Base-by-base conservation (phyloP, 2,888 invertebrate genomes). In the Molorchus minor region DNA sequence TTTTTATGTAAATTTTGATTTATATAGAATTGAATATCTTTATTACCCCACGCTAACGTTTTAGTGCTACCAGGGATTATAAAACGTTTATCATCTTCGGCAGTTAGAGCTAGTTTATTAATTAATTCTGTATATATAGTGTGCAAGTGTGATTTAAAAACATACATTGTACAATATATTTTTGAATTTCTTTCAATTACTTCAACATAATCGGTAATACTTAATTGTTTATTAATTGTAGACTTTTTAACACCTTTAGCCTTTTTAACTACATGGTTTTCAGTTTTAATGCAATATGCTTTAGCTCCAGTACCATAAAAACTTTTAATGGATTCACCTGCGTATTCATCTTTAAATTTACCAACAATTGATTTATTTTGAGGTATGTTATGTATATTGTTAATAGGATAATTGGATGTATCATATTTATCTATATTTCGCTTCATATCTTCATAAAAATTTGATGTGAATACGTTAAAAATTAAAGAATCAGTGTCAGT, bases 401-500 rank as follows among this genome's bases (percentile, higher is more conserved):
- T 21, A 8, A 13, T 1, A 30, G 43, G 16, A 52, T 56, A 56
- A 35, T 61, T 61, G 5, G 56, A 61, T 8, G 54, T 57, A 13
- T 57, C 49, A 30, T 49, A 61, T 33, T 36, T 38, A 20, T 53
- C 16, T 33, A 43, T 30, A 29, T 46, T 56, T 35, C 19, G 7
- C n/a, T 45, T 54, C 8, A 44, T 33, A 29, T 60, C 55, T 4
- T 46, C 19, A 38, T 57, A 57, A 35, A 61, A 61, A 45, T 57
- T 49, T 5, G 29, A 19, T 25, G 53, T 61, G 16, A 30, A 15
- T 20, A 56, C 16, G 16, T 60, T 33, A 29, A 60, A 60, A 56
- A 60, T 58, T 41, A 54, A 33, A 30, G 43, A 49, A 35, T 56
- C 49, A 2, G 56, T 49, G 19, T 56, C 56, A 21, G 58, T 53